A percentile compares a stretch with the other conserved stretches of the same genome.
phyloP scores from a whole-genome alignment of 2,888 invertebrate species.

The Helleia helle region DNA sequence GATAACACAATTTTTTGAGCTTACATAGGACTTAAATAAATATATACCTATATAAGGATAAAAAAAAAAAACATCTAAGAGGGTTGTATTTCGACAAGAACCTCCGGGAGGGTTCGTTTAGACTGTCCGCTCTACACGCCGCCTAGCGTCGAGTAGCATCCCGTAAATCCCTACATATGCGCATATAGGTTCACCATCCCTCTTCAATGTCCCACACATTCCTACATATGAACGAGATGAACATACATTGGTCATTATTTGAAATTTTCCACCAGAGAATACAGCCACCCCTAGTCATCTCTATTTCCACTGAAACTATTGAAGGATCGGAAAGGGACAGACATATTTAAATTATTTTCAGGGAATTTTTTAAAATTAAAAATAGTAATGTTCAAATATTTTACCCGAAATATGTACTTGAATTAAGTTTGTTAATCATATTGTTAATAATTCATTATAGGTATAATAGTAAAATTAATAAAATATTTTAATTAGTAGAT shows the following conservation, averaged over 20 bases:
- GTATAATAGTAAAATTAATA: no score
- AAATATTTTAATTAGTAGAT: no score
- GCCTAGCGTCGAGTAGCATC: constrained; percentile 64
- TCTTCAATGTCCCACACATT: constrained; percentile 52
- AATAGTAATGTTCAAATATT: no score
- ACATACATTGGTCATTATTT: constrained; percentile 50
- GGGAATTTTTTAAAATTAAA: no score
- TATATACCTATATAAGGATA: no score
- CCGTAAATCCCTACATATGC: constrained; percentile 23
- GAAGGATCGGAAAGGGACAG: constrained; percentile 45
- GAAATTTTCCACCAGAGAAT: constrained; percentile 56
- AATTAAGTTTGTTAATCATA: no score
- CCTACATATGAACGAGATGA: constrained; percentile 65
- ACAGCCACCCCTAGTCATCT: constrained; percentile 62
- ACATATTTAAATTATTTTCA: constrained; percentile 23
- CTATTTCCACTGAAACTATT: constrained; percentile 45
- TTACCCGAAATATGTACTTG: no score
- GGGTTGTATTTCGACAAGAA: constrained; percentile 10
- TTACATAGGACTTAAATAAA: no score
- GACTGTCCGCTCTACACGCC: constrained; percentile 37
- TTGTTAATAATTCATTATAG: no score
- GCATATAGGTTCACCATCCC: constrained; percentile 45
- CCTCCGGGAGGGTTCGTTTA: constrained; percentile 18
- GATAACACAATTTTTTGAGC: no score
- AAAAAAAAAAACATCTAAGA: no score